Base-by-base conservation (phyloP, 2,888 invertebrate species). In the Anagyrus pseudococci region DNA sequence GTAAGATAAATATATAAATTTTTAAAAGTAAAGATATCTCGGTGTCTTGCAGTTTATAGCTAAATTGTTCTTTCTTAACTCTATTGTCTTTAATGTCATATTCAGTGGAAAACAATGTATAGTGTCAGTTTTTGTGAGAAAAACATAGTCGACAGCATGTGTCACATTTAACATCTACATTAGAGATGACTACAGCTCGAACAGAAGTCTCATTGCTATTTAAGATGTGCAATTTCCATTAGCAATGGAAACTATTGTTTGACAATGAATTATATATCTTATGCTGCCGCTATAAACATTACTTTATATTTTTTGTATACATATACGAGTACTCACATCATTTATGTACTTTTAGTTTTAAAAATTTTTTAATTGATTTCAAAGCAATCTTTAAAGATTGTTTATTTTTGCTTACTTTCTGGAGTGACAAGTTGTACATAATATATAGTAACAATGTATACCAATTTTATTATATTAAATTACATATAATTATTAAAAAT, bases 271-370 rank as follows among this genome's bases (percentile, higher is more conserved):
- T 22, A 60, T 46, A 55, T 63, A 22, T 67, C 48, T 62, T 62
- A 49, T 56, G 61, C 65, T 65, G 65, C 55, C 58, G 53, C 48
- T 53, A 48, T 56, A 53, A 62, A 58, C 40, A 50, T 62, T 50
- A 64, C 52, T 58, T 59, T 60, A 62, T 58, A 64, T 67, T 64
- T 64, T 62, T 44, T 62, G 56, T 40, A 55, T 22, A 55, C 23
- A 44, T 15, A 49, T 26, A 58, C 44, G 50, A 22, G 29, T 44
- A 13, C n/a, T 25, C 37, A 55, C 40, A 53, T 23, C 46, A 49
- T 57, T 41, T 62, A 56, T 63, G 37, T 63, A 63, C 41, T 60
- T 63, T 62, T 53, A 63, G 46, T 60, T 63, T 50, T 4, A 37
- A 26, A 37, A 41, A 37, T 46, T 22, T 6, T 22, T 60, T 43